Percentiles rank a stretch among this genome's conserved stretches.
Conservation (phyloP, 2,888 invertebrate species). For the Pachliopta kotzebuea region DNA sequence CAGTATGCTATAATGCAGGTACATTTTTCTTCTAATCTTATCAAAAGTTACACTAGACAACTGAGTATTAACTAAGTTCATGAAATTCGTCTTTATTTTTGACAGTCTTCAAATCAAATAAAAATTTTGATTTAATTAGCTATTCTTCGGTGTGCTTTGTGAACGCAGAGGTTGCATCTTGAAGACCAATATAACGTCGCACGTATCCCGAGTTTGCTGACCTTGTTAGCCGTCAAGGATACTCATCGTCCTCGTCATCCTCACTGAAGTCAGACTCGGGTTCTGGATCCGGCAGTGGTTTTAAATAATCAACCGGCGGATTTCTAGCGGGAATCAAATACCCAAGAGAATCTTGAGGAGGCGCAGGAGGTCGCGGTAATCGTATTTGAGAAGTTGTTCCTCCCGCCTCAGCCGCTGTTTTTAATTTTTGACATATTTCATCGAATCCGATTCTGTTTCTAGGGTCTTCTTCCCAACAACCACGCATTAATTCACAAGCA, state of each 20-base stretch:
- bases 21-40: constrained; percentile 26
- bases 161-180: constrained; percentile 53
- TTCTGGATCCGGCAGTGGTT: constrained; percentile 71
- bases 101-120: constrained; percentile 23
- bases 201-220: constrained; percentile 56
- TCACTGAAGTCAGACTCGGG: constrained; percentile 57
- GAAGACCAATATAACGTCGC: constrained; percentile 51
- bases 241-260: constrained; percentile 67
- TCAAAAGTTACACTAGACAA: constrained; percentile 35
- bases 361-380: constrained; percentile 76
- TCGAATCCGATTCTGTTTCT: constrained; percentile 87
- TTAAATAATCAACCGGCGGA: constrained; percentile 78
- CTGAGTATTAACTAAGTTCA: constrained; percentile 37
- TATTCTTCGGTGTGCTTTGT: constrained; percentile 41
- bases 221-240: constrained; percentile 57
- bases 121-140: constrained; percentile 39
- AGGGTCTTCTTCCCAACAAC: constrained; percentile 91
- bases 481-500: constrained; percentile 87
- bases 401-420: constrained; percentile 65
- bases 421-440: constrained; percentile 83
- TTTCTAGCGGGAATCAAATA: constrained; percentile 83
- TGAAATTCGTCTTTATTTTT: constrained; percentile 16
- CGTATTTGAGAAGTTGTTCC: constrained; percentile 51
- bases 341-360: constrained; percentile 83
- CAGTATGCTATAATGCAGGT: constrained; percentile 26